These are phyloP conservation scores for Ardeotis arabs DNA, from an alignment of 2,113 vertebrate species.

Conservation along the genomic window DNA sequence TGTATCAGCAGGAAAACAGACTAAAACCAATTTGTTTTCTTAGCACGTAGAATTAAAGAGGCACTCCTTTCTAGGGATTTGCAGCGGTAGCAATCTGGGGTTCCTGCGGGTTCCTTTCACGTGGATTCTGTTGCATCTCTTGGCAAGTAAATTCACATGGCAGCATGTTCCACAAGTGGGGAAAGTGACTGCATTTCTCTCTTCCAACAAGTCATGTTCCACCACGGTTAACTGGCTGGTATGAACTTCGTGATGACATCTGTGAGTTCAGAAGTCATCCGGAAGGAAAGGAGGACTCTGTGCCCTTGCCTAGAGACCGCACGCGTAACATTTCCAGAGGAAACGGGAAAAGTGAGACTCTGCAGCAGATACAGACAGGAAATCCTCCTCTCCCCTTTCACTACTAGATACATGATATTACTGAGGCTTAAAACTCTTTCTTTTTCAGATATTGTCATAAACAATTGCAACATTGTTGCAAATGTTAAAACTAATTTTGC, in stretches of 20 bases:
- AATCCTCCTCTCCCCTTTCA: background rate
- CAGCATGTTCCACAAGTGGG: background rate
- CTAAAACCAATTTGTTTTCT: background rate
- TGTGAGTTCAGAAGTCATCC: background rate
- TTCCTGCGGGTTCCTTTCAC: background rate
- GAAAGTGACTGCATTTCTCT: background rate
- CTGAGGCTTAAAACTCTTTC: background rate
- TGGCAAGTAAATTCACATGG: background rate
- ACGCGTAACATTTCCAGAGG: background rate
- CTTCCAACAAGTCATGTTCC: rapidly evolving
- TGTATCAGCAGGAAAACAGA: background rate
- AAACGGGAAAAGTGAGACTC: background rate
- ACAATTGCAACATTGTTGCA: background rate
- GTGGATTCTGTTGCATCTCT: background rate
- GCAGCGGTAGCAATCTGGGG: background rate
- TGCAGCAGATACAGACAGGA: background rate
- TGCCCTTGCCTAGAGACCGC: background rate
- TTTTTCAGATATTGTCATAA: background rate
- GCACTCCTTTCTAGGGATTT: background rate
- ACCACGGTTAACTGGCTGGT: background rate
- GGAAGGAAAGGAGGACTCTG: background rate
- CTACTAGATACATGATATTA: background rate
- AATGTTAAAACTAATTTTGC: background rate
- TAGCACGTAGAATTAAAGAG: background rate
- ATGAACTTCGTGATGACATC: background rate